Conservation (phyloP, 2,888 invertebrate genomes). For the Philereme transversata region DNA sequence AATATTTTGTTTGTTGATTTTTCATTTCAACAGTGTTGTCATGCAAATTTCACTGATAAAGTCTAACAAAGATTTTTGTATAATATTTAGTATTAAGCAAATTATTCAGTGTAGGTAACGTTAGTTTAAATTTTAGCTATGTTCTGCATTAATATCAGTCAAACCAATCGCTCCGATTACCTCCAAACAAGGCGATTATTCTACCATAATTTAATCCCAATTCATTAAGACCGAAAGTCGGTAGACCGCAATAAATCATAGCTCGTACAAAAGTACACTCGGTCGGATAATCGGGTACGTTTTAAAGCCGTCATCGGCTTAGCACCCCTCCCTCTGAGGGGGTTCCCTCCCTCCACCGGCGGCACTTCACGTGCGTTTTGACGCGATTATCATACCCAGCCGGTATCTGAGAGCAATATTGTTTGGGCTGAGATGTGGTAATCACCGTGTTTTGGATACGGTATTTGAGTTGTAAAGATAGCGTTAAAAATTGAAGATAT, state of each 20-base stretch:
- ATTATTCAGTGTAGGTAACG: too few species aligned
- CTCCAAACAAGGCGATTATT: slow-evolving; percentile 15
- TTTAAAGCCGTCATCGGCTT: slow-evolving; percentile 80
- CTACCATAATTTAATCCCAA: slow-evolving; percentile 27
- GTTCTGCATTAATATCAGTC: neutral
- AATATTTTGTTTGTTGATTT: slow-evolving; percentile 2
- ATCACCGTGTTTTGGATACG: slow-evolving; percentile 44
- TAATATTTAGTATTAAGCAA: too few species aligned
- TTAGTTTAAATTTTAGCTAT: too few species aligned
- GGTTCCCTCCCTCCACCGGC: slow-evolving; percentile 39
- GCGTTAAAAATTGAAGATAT: too few species aligned
- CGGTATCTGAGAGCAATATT: slow-evolving; percentile 81
- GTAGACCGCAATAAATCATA: slow-evolving; percentile 66
- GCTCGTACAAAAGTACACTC: slow-evolving; percentile 65
- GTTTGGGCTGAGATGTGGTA: slow-evolving; percentile 52
- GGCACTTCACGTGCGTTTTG: slow-evolving; percentile 83
- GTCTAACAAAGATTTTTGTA: too few species aligned
- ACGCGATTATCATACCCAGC: slow-evolving; percentile 82
- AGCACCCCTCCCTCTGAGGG: slow-evolving; percentile 46
- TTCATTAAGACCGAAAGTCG: slow-evolving; percentile 39
- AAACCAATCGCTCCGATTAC: slow-evolving; percentile 10
- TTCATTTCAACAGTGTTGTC: neutral
- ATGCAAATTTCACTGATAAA: neutral
- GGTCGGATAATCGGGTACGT: slow-evolving; percentile 77
- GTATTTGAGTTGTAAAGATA: slow-evolving; percentile 13